Percentiles rank a stretch among this genome's conserved stretches.
phyloP scores from a whole-genome alignment of 2,113 vertebrate species.

The Ancistrus triradiatus region DNA sequence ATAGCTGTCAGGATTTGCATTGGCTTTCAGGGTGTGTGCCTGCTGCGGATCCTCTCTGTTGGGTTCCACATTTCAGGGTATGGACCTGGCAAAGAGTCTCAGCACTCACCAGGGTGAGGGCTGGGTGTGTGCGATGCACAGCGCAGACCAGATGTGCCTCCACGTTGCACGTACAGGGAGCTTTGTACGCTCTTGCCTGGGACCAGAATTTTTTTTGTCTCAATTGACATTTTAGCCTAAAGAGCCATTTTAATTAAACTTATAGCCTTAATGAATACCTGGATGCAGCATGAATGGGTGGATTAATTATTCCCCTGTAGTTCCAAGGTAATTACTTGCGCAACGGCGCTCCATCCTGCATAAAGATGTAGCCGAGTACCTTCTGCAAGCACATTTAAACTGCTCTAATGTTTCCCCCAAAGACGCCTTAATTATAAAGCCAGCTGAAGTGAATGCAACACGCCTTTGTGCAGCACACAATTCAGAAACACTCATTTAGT shows the following conservation, averaged over 20 bases:
- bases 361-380: slow-evolving; percentile 14
- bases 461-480: slow-evolving; percentile 12
- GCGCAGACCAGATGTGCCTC: too few species aligned
- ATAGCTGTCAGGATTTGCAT: too few species aligned
- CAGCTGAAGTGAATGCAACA: neutral
- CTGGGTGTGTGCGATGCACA: too few species aligned
- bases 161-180: too few species aligned
- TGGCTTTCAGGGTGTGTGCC: too few species aligned
- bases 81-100: too few species aligned
- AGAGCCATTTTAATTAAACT: slow-evolving; percentile 32
- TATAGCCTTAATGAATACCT: slow-evolving; percentile 13
- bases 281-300: slow-evolving; percentile 5
- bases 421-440: slow-evolving; percentile 28
- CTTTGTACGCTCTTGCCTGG: too few species aligned
- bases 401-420: slow-evolving; percentile 21
- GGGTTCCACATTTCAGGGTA: too few species aligned
- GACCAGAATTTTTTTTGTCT: neutral
- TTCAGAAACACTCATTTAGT: slow-evolving; percentile 1
- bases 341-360: slow-evolving; percentile 1
- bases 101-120: too few species aligned
- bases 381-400: slow-evolving; percentile 19
- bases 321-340: slow-evolving; percentile 16
- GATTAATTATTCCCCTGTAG: slow-evolving; percentile 21
- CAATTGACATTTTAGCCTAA: slow-evolving; percentile 22
- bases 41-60: too few species aligned